Base-by-base conservation (phyloP, 2,888 invertebrate species). In the Drosophila kambysellisi region DNA sequence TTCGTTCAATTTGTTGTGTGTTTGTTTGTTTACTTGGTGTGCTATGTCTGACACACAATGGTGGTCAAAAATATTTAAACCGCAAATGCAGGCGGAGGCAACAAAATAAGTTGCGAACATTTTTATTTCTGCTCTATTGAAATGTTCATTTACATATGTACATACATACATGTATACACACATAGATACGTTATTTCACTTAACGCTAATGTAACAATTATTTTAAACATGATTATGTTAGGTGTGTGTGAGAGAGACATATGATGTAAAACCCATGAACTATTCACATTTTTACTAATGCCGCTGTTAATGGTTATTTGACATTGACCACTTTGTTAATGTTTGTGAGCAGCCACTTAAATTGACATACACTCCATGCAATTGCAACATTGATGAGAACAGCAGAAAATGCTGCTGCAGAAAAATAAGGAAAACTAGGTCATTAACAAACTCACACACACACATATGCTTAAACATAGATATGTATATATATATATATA, bases 231-330 rank as follows among this genome's bases (percentile, higher is more conserved):
- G 33, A 35, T 20, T 33, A 30, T 8, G 4, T n/a, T 43, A 25
- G 46, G 12, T n/a, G 32, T 58, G 9, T 52, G 29, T 12, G 4
- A 33, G 29, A 43, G 41, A 50, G 30, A 37, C 20, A 76, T 57
- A 35, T 58, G 9, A 52, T 63, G 39, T 35, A 72, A 68, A 70
- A 67, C 66, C 65, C 77, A 67, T 77, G 80, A 82, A 82, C 82
- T 82, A 77, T 79, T 73, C 82, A 77, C 82, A 82, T 82, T 74
- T 64, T 61, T 30, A 65, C 61, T 35, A 52, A 39, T 59, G 35
- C 7, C 51, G 58, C 37, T 33, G 43, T 32, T 62, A n/a, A 59
- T 61, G 56, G 53, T 46, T 52, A 53, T 58, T 67, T 70, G 81
- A 70, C 81, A 79, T 80, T 79, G 76, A n/a, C 9, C 25, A 54